Percentiles rank a stretch among this genome's conserved stretches.
phyloP scores from a whole-genome alignment of 2,797 vertebrate species.

The Tangara arthus region DNA sequence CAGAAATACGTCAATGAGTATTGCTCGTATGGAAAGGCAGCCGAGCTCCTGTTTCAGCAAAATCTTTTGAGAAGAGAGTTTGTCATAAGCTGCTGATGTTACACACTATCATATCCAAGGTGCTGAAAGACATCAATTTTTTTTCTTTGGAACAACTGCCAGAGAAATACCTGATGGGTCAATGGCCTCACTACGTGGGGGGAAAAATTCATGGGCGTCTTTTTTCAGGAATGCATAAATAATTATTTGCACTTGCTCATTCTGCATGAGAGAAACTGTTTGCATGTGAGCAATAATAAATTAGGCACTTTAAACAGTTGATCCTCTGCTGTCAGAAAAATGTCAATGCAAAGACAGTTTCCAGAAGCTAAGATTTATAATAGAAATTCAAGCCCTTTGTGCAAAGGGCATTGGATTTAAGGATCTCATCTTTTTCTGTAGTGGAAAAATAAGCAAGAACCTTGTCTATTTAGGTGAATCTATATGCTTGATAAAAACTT shows the following conservation, averaged over 20 bases:
- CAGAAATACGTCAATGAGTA: constrained; percentile 18
- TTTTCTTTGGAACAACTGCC: constrained; percentile 29
- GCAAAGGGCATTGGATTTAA: background rate
- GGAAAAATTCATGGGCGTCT: constrained; percentile 9
- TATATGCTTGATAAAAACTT: background rate
- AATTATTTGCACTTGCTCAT: constrained; percentile 24
- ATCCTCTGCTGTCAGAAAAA: constrained; percentile 10
- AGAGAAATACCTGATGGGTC: background rate
- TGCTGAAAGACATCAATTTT: background rate
- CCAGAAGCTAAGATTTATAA: background rate
- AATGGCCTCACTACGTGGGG: background rate
- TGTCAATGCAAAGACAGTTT: constrained; percentile 14
- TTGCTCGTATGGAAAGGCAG: background rate
- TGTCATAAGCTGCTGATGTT: constrained; percentile 21
- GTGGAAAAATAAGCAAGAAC: background rate
- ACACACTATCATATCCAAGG: background rate
- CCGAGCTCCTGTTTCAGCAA: constrained; percentile 42
- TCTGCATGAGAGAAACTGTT: constrained; percentile 34
- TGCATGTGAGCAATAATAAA: constrained; percentile 20
- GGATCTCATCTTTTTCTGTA: background rate
- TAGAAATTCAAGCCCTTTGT: background rate
- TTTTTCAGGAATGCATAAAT: constrained; percentile 39
- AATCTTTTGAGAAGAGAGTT: constrained; percentile 25
- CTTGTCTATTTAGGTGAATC: background rate
- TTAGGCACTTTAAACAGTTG: background rate